Evolutionary conservation across 2,797 vertebrate genomes (phyloP).

Genomic region (Enteromius unitaeniatus): DNA sequence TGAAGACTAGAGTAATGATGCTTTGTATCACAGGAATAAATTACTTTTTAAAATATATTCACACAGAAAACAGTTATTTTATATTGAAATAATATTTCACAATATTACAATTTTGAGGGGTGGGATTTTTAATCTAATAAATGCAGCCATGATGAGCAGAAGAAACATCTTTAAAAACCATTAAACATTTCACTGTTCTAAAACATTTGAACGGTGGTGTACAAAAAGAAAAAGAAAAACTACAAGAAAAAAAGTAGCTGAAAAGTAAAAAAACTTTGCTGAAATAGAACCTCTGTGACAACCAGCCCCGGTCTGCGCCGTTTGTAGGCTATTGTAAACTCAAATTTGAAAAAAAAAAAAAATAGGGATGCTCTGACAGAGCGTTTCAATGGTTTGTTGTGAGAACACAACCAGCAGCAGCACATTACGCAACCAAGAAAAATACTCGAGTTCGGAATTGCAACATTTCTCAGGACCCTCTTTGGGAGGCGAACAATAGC

Average conservation of each 20-base stretch:
- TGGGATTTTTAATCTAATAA: too few species aligned
- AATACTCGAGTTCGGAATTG: background rate
- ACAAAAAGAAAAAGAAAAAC: background rate
- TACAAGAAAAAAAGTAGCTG: background rate
- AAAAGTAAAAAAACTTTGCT: background rate
- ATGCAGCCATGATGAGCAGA: too few species aligned
- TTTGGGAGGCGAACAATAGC: constrained; percentile 62
- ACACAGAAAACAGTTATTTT: too few species aligned
- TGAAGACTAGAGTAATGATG: too few species aligned
- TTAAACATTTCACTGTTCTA: too few species aligned
- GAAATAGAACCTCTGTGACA: background rate
- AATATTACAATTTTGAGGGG: too few species aligned
- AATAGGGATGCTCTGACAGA: background rate
- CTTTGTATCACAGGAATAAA: too few species aligned
- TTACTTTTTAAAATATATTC: too few species aligned
- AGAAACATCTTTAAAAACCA: too few species aligned
- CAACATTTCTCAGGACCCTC: constrained; percentile 32
- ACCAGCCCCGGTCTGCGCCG: background rate
- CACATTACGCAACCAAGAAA: background rate
- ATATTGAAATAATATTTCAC: too few species aligned
- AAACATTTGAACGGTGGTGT: too few species aligned
- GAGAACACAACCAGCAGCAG: background rate
- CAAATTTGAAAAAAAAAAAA: background rate
- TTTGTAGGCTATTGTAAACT: background rate
- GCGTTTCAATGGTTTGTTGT: background rate